A percentile compares a stretch with the other conserved stretches of the same genome.
phyloP scores from a whole-genome alignment of 1,140 invertebrate species.

The Amyelois transitella region DNA sequence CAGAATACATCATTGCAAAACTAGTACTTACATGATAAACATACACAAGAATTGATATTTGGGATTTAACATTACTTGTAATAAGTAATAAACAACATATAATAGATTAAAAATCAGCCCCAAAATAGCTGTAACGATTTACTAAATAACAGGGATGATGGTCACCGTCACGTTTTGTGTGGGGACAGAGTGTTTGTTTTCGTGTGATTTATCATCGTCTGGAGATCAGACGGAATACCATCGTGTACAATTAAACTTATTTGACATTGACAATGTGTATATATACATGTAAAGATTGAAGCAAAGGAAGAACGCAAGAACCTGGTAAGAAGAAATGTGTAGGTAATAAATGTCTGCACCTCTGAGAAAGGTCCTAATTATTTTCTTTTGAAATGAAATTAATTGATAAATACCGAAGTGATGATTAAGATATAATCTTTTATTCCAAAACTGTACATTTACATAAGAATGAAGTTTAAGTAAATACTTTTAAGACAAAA shows the following conservation, averaged over 20 bases:
- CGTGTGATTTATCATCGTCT: conserved; percentile 53
- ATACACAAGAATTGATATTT: too few species aligned
- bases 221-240: conserved; percentile 36
- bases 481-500: too few species aligned
- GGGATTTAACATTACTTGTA: background rate
- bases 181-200: conserved; percentile 36
- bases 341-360: too few species aligned
- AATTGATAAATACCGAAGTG: too few species aligned
- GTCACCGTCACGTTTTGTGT: background rate
- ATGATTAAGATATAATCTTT: too few species aligned
- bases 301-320: background rate
- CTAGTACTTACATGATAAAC: too few species aligned
- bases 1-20: too few species aligned
- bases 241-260: conserved; percentile 69
- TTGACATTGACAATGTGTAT: conserved; percentile 68
- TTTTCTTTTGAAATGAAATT: too few species aligned
- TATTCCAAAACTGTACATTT: too few species aligned
- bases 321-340: too few species aligned
- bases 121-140: background rate
- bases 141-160: background rate
- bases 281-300: background rate
- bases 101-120: background rate
- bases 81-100: background rate
- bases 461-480: too few species aligned
- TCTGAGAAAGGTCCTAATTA: too few species aligned